phyloP scores from a whole-genome alignment of 1,140 invertebrate genomes.

The Pogonomyrmex californicus region DNA sequence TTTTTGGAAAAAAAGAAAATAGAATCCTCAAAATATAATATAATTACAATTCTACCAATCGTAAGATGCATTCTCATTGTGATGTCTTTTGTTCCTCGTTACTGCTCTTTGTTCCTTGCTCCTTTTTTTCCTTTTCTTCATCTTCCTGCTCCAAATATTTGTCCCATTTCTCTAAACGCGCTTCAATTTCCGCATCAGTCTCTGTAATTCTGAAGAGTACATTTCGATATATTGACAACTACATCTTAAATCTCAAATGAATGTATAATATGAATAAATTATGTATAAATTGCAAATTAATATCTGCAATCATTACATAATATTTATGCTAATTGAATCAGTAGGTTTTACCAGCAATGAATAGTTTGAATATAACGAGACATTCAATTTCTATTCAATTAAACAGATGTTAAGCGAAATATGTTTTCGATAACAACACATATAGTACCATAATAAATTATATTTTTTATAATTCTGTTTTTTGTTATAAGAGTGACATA shows the following conservation, averaged over 20 bases:
- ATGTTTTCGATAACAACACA: not conserved
- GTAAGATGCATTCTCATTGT: not conserved
- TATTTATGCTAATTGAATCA: not conserved
- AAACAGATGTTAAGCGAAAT: not conserved
- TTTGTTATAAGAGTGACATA: not conserved
- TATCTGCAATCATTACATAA: not conserved
- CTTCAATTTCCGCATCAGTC: conserved; percentile 95
- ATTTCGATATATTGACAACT: conserved; percentile 8
- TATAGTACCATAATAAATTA: not conserved
- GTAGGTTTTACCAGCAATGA: not conserved
- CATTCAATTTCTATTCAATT: not conserved
- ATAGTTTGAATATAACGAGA: not conserved
- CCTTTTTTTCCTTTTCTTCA: conserved; percentile 80
- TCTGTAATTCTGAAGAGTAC: conserved; percentile 91
- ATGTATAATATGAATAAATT: not conserved
- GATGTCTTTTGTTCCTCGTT: conserved; percentile 19
- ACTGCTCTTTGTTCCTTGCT: conserved; percentile 31
- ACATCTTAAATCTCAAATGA: not conserved
- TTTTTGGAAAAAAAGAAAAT: conserved; percentile 25
- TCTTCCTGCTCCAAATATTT: conserved; percentile 91
- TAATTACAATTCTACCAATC: conserved; percentile 40
- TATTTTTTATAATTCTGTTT: conserved; percentile 10
- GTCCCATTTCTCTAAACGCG: conserved; percentile 95
- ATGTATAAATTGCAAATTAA: not conserved
- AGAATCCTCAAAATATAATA: conserved; percentile 23